phyloP scores from a whole-genome alignment of 2,888 invertebrate genomes.

The Morpho deidamia region DNA sequence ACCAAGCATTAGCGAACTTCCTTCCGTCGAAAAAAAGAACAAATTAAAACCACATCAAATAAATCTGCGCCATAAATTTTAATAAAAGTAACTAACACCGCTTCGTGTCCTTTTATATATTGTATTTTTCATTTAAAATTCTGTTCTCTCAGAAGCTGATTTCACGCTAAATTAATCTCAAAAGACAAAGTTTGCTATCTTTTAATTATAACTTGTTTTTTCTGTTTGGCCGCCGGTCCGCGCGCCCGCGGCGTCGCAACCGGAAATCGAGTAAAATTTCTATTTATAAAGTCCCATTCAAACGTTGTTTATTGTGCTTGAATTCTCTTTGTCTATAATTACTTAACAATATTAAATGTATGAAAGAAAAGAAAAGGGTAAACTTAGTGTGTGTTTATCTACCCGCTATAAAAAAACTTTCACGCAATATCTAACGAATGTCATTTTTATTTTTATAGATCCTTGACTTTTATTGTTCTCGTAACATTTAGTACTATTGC shows the following conservation, averaged over 20 bases:
- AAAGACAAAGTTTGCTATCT: slow-evolving; percentile 15
- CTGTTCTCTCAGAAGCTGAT: slow-evolving; percentile 6
- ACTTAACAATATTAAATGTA: too few species aligned
- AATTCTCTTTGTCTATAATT: neutral
- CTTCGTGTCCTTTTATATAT: neutral
- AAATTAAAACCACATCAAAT: too few species aligned
- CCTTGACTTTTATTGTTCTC: too few species aligned
- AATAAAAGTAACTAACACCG: neutral
- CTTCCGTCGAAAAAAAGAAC: neutral
- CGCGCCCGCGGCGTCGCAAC: neutral
- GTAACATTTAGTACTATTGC: too few species aligned
- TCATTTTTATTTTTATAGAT: too few species aligned
- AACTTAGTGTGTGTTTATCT: neutral
- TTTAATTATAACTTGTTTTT: slow-evolving; percentile 21
- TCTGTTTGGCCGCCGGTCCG: slow-evolving; percentile 3
- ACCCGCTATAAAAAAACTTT: too few species aligned
- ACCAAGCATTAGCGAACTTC: too few species aligned
- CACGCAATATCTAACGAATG: too few species aligned
- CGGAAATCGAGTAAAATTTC: neutral
- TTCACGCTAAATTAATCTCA: slow-evolving; percentile 16
- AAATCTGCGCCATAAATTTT: too few species aligned
- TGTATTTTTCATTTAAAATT: slow-evolving; percentile 2
- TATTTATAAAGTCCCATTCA: slow-evolving; percentile 4
- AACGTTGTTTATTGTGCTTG: neutral
- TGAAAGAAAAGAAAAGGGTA: too few species aligned